Conservation (phyloP, 2,113 vertebrate species). For the Oenanthe melanoleuca region DNA sequence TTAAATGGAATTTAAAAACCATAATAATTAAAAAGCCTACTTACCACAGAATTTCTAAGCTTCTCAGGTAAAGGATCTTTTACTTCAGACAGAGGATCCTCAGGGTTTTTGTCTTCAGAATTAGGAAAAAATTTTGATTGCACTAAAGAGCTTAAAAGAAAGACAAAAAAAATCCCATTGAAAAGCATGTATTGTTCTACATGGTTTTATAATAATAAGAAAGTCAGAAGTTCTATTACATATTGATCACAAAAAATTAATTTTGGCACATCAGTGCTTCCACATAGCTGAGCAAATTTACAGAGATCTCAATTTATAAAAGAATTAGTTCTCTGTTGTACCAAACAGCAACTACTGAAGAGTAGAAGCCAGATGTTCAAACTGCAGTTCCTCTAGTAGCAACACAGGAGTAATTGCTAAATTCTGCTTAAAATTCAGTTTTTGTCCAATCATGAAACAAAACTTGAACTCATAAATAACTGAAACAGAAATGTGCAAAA, state of each 20-base stretch:
- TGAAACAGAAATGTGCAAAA: background rate
- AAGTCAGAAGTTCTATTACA: background rate
- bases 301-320: background rate
- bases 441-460: background rate
- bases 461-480: background rate
- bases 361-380: background rate
- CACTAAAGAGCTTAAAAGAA: slow-evolving; percentile 85
- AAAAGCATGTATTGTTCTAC: background rate
- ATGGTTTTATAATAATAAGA: background rate
- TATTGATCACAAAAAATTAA: background rate
- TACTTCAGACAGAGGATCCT: slow-evolving; percentile 94
- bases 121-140: slow-evolving; percentile 95
- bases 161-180: background rate
- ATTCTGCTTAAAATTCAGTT: too few relatives aligned
- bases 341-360: background rate
- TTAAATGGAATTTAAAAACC: fast-evolving
- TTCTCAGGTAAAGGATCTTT: slow-evolving; percentile 97
- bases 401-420: background rate
- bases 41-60: slow-evolving; percentile 94
- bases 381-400: background rate
- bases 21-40: slow-evolving; percentile 33
- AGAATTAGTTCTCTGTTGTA: background rate
- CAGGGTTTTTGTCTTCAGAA: slow-evolving; percentile 94
- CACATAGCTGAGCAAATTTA: background rate
- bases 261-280: background rate